Evolutionary conservation across 2,113 vertebrate genomes (phyloP), one percentile per base, ranked within the genome.

Genomic region (Lycocorax pyrrhopterus): DNA sequence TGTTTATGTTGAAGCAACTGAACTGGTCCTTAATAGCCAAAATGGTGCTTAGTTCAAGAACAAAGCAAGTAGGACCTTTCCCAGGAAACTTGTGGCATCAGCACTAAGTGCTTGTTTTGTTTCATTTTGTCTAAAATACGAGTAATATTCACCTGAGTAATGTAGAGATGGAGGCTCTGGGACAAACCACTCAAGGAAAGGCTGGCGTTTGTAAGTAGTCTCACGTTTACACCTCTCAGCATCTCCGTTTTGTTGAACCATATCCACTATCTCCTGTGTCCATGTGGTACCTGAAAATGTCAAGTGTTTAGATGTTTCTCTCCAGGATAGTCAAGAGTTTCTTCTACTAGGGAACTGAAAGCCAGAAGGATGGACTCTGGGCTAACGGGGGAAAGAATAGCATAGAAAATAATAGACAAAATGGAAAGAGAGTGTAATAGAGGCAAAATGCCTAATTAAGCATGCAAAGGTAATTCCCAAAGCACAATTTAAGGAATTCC

Each of bases 241-340:
- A 33, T 98, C 96, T 47, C 97, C 98, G 2, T 96, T 94, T 32
- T 97, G 94, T 64, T 98, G 97, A 76, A 98, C 93, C 97, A 98
- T 97, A 75, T 98, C 98, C 82, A 98, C 97, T 67, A 98, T 98
- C 83, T 98, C 98, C 69, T 98, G 97, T 37, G 96, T 98, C 98
- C 98, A 98, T 26, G 98, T 98, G 35, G 97, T 98, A 66, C 98
- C 98, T 98, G 71, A 78, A 96, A 97, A 75, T 26, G 39, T 66
- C 77, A 63, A 49, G 12, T 43, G 12, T 62, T 90, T 84, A 94
- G 44, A 25, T 33, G 16, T 53, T 93, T 91, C 15, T 11, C 26
- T 52, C 30, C n/a, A 49, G n/a, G 11, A 68, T 6, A 91, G 41
- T 30, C 41, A 72, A 66, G 21, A 64, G 37, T 73, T 32, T 81